Evolutionary conservation across 2,797 vertebrate species (phyloP), one percentile per base, ranked within the genome.

Genomic region (Hoplostethus atlanticus): DNA sequence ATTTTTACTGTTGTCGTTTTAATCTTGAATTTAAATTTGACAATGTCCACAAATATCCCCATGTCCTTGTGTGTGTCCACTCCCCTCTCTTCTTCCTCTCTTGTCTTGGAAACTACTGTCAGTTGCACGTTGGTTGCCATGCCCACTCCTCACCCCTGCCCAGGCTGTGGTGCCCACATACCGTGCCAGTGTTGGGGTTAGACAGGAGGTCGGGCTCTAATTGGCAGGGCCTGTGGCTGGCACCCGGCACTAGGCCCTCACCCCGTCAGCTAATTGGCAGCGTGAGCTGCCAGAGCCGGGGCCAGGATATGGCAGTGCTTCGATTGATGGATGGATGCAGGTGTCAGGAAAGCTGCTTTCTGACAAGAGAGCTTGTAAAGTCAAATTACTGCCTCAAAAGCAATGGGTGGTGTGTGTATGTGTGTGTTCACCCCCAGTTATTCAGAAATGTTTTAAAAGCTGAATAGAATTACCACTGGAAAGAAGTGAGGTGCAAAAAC

Each of bases 191-290:
- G 55, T 86, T 77, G 30, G 77, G 89, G 76, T 85, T 71, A 77
- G 85, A 78, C 15, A 16, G 71, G 68, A 81, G 88, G 88, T 86
- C 82, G 65, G 79, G 54, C 77, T 89, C 70, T 95, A 95, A 96
- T 95, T 95, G 94, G 94, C 92, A 80, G 76, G 76, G 80, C 79
- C 84, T 51, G 77, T 86, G 86, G 89, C 76, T 92, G 88, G 91
- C 79, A 93, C 86, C 76, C 55, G 69, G 86, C 68, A 36, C 83
- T 72, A 85, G 72, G 70, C 72, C 65, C 77, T 91, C 89, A 92
- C 90, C 90, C 87, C 71, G 56, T 87, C 91, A 82, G 85, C 91
- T 96, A 93, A 95, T 95, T 95, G 95, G 93, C 94, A 88, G 86
- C 28, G 79, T 60, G 58, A 77, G 79, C 84, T 78, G 71, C 82